Base-by-base conservation (phyloP, 2,797 vertebrate genomes). In the Selene dorsalis region DNA sequence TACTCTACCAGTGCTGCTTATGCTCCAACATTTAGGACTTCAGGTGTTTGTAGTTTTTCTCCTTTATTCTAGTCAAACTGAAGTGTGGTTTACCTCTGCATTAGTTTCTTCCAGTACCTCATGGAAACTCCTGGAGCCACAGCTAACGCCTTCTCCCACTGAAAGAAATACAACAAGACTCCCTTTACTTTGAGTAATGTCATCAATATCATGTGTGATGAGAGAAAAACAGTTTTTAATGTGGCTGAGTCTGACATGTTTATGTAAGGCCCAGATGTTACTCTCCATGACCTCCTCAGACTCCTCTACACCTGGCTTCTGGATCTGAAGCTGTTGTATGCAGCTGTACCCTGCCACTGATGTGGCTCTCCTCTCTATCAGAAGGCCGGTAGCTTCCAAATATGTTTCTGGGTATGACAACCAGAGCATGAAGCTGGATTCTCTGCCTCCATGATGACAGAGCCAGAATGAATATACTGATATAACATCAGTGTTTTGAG, bases 101-200 rank as follows among this genome's bases (percentile, higher is more conserved):
- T 98, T 75, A 99, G 92, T 82, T 97, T 99, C 90, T 93, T 98
- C 98, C 98, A 99, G 75, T 99, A 99, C 81, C 96, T 97, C 96
- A 98, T 95, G 28, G 98, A 99, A 45, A 99, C 97, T 39, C 97
- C 97, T 20, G 98, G 98, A 1, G 98, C 98, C 65, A 99, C 91
- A 3, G 98, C 97, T 57, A 99, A 92, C 0, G 98, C 98, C 88
- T 97, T 98, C 90, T 99, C 98, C 98, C 98, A 99, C 98, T 99
- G 79, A 56, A 79, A 88, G 18, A 89, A 13, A 82, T 11, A 63
- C 1, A 28, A 52, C 2, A 10, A 38, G 26, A 32, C 9, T 58
- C 2, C 17, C 11, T 69, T 7, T 13, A 58, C 7, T 35, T 43
- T 7, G 22, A 39, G 4, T 24, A 9, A 73, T 16, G 9, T 14